A percentile compares a stretch with the other conserved stretches of the same genome.
Evolutionary conservation across 2,797 vertebrate species (phyloP).

Genomic region (Aeoliscus strigatus): DNA sequence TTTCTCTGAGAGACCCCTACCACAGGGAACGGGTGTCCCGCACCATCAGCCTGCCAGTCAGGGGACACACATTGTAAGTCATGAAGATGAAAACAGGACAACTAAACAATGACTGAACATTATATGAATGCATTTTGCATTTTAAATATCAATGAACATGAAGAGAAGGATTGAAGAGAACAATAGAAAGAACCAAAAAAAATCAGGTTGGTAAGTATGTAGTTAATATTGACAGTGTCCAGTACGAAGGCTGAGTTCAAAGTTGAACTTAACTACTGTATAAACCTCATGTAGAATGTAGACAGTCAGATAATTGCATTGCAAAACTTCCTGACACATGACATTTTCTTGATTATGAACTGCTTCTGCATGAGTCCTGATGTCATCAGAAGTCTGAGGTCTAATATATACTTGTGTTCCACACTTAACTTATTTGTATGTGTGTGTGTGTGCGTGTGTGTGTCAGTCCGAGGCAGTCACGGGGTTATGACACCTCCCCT

Average conservation of each 20-base stretch:
- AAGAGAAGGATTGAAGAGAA: no score
- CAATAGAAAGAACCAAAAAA: no score
- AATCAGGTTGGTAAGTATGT: no score
- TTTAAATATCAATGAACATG: no score
- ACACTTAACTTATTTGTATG: no score
- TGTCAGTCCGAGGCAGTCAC: slow-evolving; percentile 89
- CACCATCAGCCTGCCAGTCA: slow-evolving; percentile 88
- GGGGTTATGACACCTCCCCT: slow-evolving; percentile 86
- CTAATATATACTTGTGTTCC: no score
- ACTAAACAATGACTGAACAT: background rate
- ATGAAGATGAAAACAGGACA: background rate
- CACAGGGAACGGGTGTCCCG: slow-evolving; percentile 84
- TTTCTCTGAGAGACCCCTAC: slow-evolving; percentile 77
- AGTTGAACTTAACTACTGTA: no score
- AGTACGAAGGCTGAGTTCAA: no score
- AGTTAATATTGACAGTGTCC: no score
- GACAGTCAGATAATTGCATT: background rate
- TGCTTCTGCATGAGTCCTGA: slow-evolving; percentile 20
- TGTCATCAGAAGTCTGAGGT: background rate
- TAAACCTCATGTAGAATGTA: no score
- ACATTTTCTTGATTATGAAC: slow-evolving; percentile 15
- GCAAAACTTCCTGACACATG: slow-evolving; percentile 4
- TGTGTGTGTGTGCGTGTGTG: slow-evolving; percentile 40
- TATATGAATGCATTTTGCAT: no score
- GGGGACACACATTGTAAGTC: slow-evolving; percentile 96